Evolutionary conservation across 2,113 vertebrate species (phyloP), one percentile per base, ranked within the genome.

Genomic region (Hippocampus zosterae): DNA sequence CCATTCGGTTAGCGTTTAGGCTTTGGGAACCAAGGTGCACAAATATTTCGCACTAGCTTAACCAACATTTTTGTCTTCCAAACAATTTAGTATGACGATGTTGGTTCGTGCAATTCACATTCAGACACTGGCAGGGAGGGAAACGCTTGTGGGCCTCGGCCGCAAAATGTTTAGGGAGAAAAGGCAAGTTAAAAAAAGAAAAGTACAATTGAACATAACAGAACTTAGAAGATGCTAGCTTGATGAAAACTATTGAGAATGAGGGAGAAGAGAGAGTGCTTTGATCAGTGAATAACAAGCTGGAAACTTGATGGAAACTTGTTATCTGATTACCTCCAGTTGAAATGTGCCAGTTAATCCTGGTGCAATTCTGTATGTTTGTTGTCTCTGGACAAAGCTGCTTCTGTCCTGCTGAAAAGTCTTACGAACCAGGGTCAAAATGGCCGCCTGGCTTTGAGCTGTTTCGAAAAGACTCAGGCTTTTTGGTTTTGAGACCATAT

Each of bases 351-450:
- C 40, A 55, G 3, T 33, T 60, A 42, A 19, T 0, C 40, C 33
- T 37, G 33, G 8, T 68, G 13, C 55, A 65, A 48, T 50, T 41
- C 59, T 19, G 46, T 46, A 33, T 50, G 74, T 76, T 64, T 70
- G 59, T 52, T 65, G 42, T 41, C 10, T 56, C 10, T n/a, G 29
- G 68, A 88, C 84, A 86, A 87, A 84, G 78, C 81, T 42, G 71
- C 73, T 63, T 40, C 76, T 88, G 83, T 88, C 84, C 75, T 60
- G 48, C 50, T 84, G 63, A 13, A 44, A 44, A 81, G 72, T 78
- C 65, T 77, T 52, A 57, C 61, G 65, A 79, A 81, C 62, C 55
- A 27, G 69, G 82, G 72, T 82, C 72, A 72, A 75, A 56, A 10
- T 66, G 69, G 71, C 61, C 63, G 65, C 75, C 78, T 68, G 64